Evolutionary conservation across 2,888 invertebrate species (phyloP).

Genomic region (Biston stratarius): DNA sequence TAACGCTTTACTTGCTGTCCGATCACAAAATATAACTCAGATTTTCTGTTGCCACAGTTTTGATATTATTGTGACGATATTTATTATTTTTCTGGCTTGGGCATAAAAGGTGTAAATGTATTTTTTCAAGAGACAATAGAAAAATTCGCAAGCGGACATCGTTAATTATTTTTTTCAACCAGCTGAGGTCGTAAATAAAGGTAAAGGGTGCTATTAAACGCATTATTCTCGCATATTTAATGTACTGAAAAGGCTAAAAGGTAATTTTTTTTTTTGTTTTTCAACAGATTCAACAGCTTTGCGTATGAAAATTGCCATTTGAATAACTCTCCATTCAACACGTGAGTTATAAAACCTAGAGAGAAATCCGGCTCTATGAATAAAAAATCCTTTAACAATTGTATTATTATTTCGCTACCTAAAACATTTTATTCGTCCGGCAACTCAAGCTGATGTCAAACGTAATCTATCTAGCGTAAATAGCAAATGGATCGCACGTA

Average conservation of each 20-base stretch:
- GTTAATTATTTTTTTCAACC: constrained; percentile 81
- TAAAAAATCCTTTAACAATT: constrained; percentile 10
- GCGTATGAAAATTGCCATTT: constrained; percentile 71
- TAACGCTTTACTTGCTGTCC: constrained; percentile 58
- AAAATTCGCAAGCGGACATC: constrained; percentile 69
- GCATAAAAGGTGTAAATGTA: constrained; percentile 50
- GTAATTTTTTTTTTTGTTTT: constrained; percentile 62
- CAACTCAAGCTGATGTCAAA: constrained; percentile 24
- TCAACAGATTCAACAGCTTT: constrained; percentile 77
- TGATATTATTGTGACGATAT: constrained; percentile 39
- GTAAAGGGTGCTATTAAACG: constrained; percentile 85
- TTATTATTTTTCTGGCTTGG: constrained; percentile 46
- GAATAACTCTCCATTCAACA: constrained; percentile 75
- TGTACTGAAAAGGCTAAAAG: constrained; percentile 83
- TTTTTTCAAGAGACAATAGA: constrained; percentile 75
- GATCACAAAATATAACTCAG: constrained; percentile 42
- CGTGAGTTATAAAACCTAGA: constrained; percentile 36
- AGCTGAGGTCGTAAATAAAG: constrained; percentile 78
- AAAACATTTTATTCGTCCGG: constrained; percentile 16
- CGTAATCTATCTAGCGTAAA: constrained; percentile 25
- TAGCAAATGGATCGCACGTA: constrained; percentile 29
- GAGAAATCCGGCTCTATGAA: constrained; percentile 18
- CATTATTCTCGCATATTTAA: constrained; percentile 85
- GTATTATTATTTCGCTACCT: constrained; percentile 3
- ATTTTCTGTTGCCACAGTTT: constrained; percentile 35